Percentiles rank a stretch among this genome's conserved stretches.
These are phyloP conservation scores for Lepidothrix coronata DNA, from an alignment of 2,113 vertebrate genomes.

Conservation along the genomic window DNA sequence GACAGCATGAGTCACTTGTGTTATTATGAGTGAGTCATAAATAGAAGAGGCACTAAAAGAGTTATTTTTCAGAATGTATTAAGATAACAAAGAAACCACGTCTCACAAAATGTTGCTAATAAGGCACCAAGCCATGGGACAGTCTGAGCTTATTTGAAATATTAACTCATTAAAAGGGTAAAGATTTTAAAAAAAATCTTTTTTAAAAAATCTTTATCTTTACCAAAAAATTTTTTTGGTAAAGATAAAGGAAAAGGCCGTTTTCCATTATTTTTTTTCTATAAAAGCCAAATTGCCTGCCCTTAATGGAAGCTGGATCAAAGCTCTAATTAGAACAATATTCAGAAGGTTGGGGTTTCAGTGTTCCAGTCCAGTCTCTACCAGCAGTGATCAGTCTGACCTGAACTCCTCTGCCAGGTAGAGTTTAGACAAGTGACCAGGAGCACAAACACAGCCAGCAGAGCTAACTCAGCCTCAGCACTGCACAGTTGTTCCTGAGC, in stretches of 20 bases:
- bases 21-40: slow-evolving; percentile 49
- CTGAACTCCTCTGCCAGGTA: not conserved
- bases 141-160: not conserved
- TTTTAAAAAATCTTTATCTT: no score
- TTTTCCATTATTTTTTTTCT: not conserved
- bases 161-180: not conserved
- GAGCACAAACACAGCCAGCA: not conserved
- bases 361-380: not conserved
- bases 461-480: not conserved
- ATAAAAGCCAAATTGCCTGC: not conserved
- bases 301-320: not conserved
- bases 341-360: not conserved
- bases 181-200: no score
- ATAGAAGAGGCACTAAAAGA: slow-evolving; percentile 10
- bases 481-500: accelerated
- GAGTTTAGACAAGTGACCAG: not conserved
- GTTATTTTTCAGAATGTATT: slow-evolving; percentile 6
- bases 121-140: not conserved
- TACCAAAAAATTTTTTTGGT: not conserved
- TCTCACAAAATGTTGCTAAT: not conserved
- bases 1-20: slow-evolving; percentile 53
- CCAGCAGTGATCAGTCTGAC: not conserved
- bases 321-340: not conserved
- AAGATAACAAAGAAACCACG: not conserved
- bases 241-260: not conserved